A percentile compares a stretch with the other conserved stretches of the same genome.
Evolutionary conservation across 1,140 invertebrate genomes (phyloP).

Genomic region (Drosophila cardini): DNA sequence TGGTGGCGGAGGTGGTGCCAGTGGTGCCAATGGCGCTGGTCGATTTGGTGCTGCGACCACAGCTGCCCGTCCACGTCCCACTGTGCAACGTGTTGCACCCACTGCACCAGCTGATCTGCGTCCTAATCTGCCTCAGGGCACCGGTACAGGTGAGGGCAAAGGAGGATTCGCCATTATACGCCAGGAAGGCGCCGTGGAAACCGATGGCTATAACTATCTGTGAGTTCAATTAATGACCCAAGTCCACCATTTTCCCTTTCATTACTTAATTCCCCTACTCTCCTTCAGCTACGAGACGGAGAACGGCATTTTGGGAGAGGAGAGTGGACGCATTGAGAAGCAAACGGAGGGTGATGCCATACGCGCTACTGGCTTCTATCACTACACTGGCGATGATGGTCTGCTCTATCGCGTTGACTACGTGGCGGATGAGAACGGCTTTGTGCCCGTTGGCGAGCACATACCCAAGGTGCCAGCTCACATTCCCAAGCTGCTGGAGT

Average conservation of each 20-base stretch:
- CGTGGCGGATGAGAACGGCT: constrained; percentile 93
- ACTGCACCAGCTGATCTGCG: constrained; percentile 43
- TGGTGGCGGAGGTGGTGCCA: constrained; percentile 24
- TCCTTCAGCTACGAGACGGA: constrained; percentile 85
- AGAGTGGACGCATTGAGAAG: constrained; percentile 86
- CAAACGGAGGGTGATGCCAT: constrained; percentile 78
- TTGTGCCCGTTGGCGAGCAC: constrained; percentile 91
- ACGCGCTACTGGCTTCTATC: constrained; percentile 86
- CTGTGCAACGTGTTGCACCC: constrained; percentile 17
- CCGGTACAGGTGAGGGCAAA: constrained; percentile 70
- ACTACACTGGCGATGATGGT: constrained; percentile 86
- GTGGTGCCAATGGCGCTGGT: constrained; percentile 5
- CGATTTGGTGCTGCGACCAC: not conserved
- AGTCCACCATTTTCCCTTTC: too few relatives aligned
- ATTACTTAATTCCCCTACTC: not conserved
- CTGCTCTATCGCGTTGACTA: constrained; percentile 88
- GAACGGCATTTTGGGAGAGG: constrained; percentile 87
- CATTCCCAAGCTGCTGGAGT: constrained; percentile 69
- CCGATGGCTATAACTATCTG: constrained; percentile 83
- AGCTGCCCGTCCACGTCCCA: constrained; percentile 27
- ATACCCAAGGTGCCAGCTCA: constrained; percentile 87
- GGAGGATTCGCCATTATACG: constrained; percentile 76
- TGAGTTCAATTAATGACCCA: constrained; percentile 41
- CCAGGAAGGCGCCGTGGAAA: constrained; percentile 63
- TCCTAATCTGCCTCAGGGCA: constrained; percentile 63